A percentile compares a stretch with the other conserved stretches of the same genome.
Evolutionary conservation across 2,797 vertebrate species (phyloP).

Genomic region (Trachops cirrhosus): DNA sequence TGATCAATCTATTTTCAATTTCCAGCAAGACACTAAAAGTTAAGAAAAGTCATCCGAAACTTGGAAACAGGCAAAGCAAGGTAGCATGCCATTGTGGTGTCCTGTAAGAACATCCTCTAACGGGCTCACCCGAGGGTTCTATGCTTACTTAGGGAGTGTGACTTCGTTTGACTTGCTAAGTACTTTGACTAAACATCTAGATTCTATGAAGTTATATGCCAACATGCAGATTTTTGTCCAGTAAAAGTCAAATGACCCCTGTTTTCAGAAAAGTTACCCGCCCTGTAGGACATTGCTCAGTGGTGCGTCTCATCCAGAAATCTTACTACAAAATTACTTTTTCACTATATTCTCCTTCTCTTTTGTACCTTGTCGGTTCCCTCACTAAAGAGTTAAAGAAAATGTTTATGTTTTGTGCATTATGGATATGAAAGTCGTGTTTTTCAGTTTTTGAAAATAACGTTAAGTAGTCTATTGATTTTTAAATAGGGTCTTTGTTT

Average conservation of each 20-base stretch:
- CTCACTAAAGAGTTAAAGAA: neutral
- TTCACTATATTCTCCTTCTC: neutral
- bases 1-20: neutral
- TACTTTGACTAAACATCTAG: neutral
- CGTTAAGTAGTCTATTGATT: neutral
- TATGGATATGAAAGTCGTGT: neutral
- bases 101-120: neutral
- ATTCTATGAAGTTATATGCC: neutral
- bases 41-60: neutral
- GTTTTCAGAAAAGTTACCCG: neutral
- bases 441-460: constrained; percentile 13
- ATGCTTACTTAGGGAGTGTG: neutral
- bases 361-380: neutral
- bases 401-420: neutral
- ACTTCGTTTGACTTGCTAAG: neutral
- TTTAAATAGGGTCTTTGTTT: neutral
- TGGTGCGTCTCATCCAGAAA: neutral
- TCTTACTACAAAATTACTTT: neutral
- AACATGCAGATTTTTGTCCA: neutral
- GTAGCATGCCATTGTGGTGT: neutral
- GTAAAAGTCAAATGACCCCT: neutral
- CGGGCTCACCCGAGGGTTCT: neutral
- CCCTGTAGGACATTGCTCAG: neutral
- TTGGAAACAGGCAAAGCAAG: neutral
- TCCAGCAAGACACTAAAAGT: neutral